These are phyloP conservation scores for Ceratina australensis DNA, from an alignment of 1,140 invertebrate genomes.

Conservation along the genomic window DNA sequence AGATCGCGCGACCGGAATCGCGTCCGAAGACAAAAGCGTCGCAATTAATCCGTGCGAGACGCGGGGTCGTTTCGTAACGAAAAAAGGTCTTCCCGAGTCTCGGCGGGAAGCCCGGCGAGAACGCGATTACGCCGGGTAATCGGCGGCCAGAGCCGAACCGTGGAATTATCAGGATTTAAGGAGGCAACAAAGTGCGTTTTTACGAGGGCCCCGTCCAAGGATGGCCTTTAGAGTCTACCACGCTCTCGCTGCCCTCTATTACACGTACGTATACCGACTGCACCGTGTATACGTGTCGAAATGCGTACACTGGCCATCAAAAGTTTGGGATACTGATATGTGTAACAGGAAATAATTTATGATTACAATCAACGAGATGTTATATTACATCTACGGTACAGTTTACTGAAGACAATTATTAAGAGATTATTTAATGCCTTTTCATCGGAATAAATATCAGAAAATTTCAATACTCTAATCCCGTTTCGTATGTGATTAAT, in stretches of 20 bases:
- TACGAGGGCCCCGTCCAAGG: conserved; percentile 66
- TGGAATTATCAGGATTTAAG: conserved; percentile 69
- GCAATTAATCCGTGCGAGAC: conserved; percentile 57
- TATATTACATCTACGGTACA: no score
- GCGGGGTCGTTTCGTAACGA: conserved; percentile 52
- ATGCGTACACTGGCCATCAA: no score
- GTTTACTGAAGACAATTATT: no score
- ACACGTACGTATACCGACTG: neutral
- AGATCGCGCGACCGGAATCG: conserved; percentile 8
- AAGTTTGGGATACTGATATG: no score
- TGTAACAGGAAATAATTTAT: no score
- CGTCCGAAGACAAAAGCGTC: conserved; percentile 49
- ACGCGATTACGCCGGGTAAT: conserved; percentile 65
- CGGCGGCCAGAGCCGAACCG: conserved; percentile 63
- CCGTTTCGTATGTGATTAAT: no score
- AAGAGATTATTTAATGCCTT: no score
- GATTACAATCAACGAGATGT: no score
- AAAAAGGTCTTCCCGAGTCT: conserved; percentile 52
- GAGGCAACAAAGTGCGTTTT: conserved; percentile 68
- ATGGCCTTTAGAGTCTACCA: conserved; percentile 65
- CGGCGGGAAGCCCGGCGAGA: conserved; percentile 56
- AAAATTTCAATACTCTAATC: no score
- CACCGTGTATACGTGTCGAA: no score
- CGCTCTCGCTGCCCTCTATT: conserved; percentile 42
- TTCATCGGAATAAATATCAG: no score